A percentile compares a stretch with the other conserved stretches of the same genome.
phyloP scores from a whole-genome alignment of 1,140 invertebrate species.

The Thaumatotibia leucotreta region DNA sequence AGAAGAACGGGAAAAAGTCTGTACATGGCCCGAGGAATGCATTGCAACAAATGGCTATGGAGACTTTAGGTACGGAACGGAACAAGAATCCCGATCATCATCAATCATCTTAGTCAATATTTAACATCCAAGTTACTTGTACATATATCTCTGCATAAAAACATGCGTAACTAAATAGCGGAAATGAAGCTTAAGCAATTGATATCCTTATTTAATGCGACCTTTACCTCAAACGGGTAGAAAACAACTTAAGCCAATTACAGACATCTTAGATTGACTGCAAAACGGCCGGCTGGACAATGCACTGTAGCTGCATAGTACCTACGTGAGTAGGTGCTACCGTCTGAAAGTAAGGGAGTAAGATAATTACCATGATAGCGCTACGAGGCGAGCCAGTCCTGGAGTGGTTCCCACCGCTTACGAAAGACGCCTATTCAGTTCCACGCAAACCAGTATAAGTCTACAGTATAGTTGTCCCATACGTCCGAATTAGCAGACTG shows the following conservation, averaged over 20 bases:
- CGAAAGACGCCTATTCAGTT: no score
- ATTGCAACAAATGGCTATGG: not conserved
- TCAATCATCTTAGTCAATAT: not conserved
- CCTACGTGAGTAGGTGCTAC: not conserved
- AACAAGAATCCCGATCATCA: not conserved
- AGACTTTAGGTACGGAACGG: not conserved
- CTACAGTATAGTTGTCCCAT: not conserved
- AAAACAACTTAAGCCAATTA: not conserved
- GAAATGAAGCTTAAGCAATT: not conserved
- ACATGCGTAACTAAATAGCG: not conserved
- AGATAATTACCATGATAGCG: not conserved
- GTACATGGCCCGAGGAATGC: not conserved
- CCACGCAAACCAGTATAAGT: not conserved
- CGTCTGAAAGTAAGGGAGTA: not conserved
- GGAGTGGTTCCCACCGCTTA: no score
- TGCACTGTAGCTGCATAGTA: not conserved
- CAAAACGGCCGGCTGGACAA: not conserved
- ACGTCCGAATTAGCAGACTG: not conserved
- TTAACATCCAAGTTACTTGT: not conserved
- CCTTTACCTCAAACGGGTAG: not conserved
- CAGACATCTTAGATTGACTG: not conserved
- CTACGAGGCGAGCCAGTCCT: not conserved
- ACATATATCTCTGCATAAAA: no score
- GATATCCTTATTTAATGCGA: not conserved
- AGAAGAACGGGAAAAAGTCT: conserved; percentile 43